Evolutionary conservation across 2,797 vertebrate species (phyloP).

Genomic region (Helarctos malayanus): DNA sequence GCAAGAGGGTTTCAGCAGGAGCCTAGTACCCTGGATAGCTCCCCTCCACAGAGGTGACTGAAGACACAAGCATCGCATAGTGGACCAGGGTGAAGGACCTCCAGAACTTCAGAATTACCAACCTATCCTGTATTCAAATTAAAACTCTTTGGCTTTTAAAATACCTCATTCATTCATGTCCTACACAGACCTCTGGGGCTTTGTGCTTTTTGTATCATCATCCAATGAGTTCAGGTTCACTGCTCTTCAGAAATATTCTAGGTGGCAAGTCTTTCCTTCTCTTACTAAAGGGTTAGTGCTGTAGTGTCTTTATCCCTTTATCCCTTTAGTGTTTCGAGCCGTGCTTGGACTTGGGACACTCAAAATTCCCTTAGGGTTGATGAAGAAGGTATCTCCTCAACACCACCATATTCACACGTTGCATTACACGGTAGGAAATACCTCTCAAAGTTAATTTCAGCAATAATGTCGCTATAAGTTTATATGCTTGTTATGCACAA

Average conservation of each 20-base stretch:
- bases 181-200: neutral
- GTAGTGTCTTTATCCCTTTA: neutral
- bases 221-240: neutral
- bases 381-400: neutral
- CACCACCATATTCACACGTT: neutral
- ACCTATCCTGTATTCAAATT: neutral
- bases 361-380: neutral
- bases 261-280: neutral
- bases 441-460: neutral
- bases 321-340: neutral
- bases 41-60: neutral
- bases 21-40: conserved; percentile 70
- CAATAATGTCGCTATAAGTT: conserved; percentile 15
- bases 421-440: neutral
- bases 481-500: neutral
- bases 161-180: neutral
- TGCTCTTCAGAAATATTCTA: neutral
- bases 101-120: conserved; percentile 25
- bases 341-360: neutral
- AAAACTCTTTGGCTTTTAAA: conserved; percentile 13
- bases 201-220: neutral
- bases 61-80: neutral
- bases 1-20: neutral
- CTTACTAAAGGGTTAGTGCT: neutral
- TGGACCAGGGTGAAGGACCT: neutral